A percentile compares a stretch with the other conserved stretches of the same genome.
These are phyloP conservation scores for Centrocercus urophasianus DNA, from an alignment of 2,113 vertebrate genomes.

Conservation along the genomic window DNA sequence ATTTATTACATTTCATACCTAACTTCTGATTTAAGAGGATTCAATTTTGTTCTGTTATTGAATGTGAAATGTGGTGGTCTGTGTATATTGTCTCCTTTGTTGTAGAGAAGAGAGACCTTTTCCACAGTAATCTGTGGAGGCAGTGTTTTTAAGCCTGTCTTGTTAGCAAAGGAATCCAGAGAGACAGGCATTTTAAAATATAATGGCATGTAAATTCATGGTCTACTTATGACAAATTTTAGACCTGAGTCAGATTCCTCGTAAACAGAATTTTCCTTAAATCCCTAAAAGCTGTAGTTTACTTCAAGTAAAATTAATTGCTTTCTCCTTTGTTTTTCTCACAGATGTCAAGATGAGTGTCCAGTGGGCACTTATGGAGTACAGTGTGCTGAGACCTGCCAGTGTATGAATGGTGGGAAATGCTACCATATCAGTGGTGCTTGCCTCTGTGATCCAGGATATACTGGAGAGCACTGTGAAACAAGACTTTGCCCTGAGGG, in stretches of 20 bases:
- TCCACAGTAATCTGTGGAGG: background rate
- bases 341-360: slow-evolving; percentile 94
- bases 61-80: background rate
- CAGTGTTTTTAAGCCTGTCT: background rate
- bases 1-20: background rate
- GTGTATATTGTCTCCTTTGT: background rate
- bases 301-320: background rate
- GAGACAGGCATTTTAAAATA: background rate
- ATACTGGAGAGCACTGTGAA: slow-evolving; percentile 87
- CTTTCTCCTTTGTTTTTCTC: background rate
- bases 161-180: background rate
- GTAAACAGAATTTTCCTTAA: background rate
- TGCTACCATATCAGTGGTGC: slow-evolving; percentile 91
- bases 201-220: background rate
- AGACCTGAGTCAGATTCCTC: background rate
- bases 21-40: background rate
- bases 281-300: background rate
- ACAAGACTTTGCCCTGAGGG: slow-evolving; percentile 86
- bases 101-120: background rate
- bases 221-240: background rate
- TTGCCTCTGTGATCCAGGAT: slow-evolving; percentile 91
- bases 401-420: slow-evolving; percentile 87
- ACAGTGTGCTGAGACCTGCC: slow-evolving; percentile 85
- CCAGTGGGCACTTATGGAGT: slow-evolving; percentile 87
- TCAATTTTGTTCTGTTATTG: background rate